Percentiles rank a stretch among this genome's conserved stretches.
Evolutionary conservation across 2,113 vertebrate species (phyloP).

Genomic region (Melanostigma gelatinosum): DNA sequence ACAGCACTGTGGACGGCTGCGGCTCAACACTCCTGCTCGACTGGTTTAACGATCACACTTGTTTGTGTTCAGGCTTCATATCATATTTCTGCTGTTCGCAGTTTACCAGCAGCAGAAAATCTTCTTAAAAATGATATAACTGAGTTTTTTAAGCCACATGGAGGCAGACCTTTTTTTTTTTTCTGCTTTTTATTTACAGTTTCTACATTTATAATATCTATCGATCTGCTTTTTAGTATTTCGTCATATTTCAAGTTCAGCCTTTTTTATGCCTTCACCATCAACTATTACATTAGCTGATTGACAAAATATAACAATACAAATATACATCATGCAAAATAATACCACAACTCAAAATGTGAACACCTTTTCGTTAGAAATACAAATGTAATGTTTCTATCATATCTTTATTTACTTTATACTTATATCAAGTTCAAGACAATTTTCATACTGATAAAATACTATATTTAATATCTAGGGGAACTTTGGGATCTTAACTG

Average conservation of each 20-base stretch:
- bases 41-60: conserved; percentile 2
- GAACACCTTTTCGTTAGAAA: neutral
- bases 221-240: neutral
- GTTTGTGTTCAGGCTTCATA: neutral
- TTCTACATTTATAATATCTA: neutral
- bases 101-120: neutral
- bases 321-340: neutral
- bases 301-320: neutral
- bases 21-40: neutral
- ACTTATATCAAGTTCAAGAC: neutral
- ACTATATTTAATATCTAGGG: neutral
- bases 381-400: neutral
- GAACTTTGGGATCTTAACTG: neutral
- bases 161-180: neutral
- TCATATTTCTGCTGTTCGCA: neutral
- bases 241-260: neutral
- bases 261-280: neutral
- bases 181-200: too few relatives aligned
- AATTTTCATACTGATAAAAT: neutral
- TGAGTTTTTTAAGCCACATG: too few relatives aligned
- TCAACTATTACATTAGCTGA: neutral
- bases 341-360: neutral
- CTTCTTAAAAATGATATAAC: neutral
- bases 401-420: neutral
- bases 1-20: neutral